Conservation (phyloP, 1,140 invertebrate species). For the Drosophila lacteicornis region DNA sequence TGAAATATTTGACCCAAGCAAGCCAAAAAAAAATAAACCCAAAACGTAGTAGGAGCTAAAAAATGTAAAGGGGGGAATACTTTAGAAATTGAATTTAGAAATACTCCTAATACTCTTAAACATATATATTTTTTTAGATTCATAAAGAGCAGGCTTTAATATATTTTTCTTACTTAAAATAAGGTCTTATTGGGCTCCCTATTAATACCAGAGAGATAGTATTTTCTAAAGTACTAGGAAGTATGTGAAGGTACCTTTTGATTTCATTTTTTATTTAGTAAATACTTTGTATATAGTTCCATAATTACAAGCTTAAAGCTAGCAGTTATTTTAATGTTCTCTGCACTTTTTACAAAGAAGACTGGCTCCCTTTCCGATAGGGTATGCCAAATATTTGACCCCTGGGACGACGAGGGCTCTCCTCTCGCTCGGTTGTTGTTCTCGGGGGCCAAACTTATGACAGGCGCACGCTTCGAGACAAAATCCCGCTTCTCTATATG, state of each 20-base stretch:
- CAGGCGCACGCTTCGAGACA: conserved; percentile 65
- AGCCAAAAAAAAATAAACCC: conserved; percentile 18
- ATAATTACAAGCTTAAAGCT: background rate
- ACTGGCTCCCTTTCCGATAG: background rate
- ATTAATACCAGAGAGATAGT: background rate
- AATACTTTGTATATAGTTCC: background rate
- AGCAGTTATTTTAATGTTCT: background rate
- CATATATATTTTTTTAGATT: background rate
- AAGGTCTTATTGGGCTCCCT: background rate
- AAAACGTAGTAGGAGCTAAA: conserved; percentile 26
- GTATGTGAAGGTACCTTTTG: background rate
- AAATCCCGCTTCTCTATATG: conserved; percentile 15
- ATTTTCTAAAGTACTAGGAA: background rate
- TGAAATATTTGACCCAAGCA: conserved; percentile 74
- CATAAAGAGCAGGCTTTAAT: background rate
- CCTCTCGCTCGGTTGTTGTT: conserved; percentile 17
- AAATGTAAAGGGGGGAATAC: background rate
- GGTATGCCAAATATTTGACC: conserved; percentile 59
- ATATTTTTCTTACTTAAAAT: background rate
- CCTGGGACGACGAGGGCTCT: conserved; percentile 54
- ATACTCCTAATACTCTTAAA: conserved; percentile 12
- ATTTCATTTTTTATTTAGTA: background rate
- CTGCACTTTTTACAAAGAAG: background rate
- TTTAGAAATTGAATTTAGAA: background rate
- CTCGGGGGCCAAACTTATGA: conserved; percentile 68